Evolutionary conservation across 2,888 invertebrate species (phyloP), one percentile per base, ranked within the genome.

Genomic region (Tortrix viridana): DNA sequence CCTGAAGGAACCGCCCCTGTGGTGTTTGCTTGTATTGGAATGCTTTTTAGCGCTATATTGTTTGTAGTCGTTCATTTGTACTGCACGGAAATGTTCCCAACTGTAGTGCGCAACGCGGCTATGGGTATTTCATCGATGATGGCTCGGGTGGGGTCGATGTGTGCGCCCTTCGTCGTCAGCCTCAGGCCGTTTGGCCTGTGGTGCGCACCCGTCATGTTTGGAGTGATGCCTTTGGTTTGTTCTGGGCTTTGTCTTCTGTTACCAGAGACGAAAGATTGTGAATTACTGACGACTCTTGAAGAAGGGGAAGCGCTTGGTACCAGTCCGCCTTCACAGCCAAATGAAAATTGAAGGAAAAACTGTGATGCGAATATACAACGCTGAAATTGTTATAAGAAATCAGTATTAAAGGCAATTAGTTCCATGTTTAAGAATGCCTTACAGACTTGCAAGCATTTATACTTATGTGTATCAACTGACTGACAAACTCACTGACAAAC

Each of bases 1-100:
- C 86, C 88, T 52, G 79, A 84, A 73, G 92, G 91, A 2, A 70
- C 69, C 19, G 75, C 73, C 18, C 92, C 93, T 62, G 86, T 95
- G 1, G 81, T 93, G 16, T 88, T 97, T 47, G 95, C 96, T 20
- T 94, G 95, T 67, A 72, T 95, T 37, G 96, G 96, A 3, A 95
- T 97, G 72, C 94, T 97, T 60, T 96, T 96, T 12, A 94, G 96
- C 73, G 96, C 96, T 0, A 93, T 96, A 22, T 94, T 95, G 5
- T 97, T 97, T 77, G 95, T 97, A 3, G 95, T 96, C 3, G 94
- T 95, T 7, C 98, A 97, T 80, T 93, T 97, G 32, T 97, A 96
- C 84, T 95, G 95, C 12, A 95, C 96, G 0, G 98, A 98, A 86
- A 88, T 97, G 69, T 97, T 97, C 79, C 98, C 98, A 0, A 98